Conservation (phyloP, 2,797 vertebrate species). For the Poeciliopsis infans region DNA sequence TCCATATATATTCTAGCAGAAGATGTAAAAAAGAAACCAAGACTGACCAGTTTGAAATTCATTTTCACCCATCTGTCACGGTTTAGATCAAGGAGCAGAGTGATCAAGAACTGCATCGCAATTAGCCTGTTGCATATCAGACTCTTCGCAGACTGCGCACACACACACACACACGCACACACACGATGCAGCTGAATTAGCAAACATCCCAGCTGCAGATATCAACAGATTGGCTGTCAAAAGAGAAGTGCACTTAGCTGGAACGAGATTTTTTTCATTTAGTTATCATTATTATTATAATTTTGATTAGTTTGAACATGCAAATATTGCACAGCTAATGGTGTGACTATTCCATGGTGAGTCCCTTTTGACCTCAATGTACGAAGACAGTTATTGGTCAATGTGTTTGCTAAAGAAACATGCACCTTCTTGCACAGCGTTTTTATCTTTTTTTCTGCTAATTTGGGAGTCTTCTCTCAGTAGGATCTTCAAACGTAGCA, state of each 20-base stretch:
- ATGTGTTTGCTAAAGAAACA: conserved; percentile 9
- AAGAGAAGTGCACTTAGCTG: background rate
- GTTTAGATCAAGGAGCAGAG: conserved; percentile 50
- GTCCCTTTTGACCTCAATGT: conserved; percentile 10
- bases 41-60: conserved; percentile 53
- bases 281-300: background rate
- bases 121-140: conserved; percentile 18
- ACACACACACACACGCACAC: background rate
- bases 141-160: conserved; percentile 4
- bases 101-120: conserved; percentile 35
- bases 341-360: background rate
- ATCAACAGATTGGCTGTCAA: conserved; percentile 1
- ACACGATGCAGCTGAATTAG: background rate
- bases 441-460: conserved; percentile 37
- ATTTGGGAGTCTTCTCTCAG: conserved; percentile 32
- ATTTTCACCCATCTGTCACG: conserved; percentile 57
- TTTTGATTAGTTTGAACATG: conserved; percentile 11
- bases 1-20: conserved; percentile 36
- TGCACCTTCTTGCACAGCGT: conserved; percentile 9
- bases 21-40: conserved; percentile 35
- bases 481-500: conserved; percentile 30
- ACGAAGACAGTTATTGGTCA: conserved; percentile 29
- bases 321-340: conserved; percentile 1
- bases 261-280: background rate
- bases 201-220: conserved; percentile 12